Evolutionary conservation across 2,888 invertebrate species (phyloP).

Genomic region (Drosophila colorata): DNA sequence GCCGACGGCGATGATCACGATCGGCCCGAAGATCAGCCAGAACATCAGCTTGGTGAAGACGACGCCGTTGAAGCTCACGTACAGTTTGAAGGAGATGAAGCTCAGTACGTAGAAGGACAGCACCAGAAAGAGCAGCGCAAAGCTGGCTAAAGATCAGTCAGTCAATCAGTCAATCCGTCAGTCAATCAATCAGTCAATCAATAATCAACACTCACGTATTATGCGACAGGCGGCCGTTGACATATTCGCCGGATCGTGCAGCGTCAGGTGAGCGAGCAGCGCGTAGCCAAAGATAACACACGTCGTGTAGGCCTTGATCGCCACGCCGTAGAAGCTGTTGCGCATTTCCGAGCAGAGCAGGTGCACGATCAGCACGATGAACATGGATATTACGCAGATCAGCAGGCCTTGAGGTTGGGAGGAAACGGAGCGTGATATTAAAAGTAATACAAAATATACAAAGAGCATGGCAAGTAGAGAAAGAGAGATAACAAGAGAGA

Average conservation of each 20-base stretch:
- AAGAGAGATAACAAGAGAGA: neutral
- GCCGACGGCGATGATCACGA: slow-evolving; percentile 70
- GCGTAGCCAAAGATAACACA: slow-evolving; percentile 81
- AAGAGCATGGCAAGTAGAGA: no score
- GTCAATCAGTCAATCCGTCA: neutral
- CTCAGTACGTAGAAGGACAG: slow-evolving; percentile 79
- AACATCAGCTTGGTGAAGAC: slow-evolving; percentile 79
- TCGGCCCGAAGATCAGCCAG: slow-evolving; percentile 79
- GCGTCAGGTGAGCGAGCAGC: slow-evolving; percentile 73
- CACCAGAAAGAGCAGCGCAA: slow-evolving; percentile 70
- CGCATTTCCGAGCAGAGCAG: slow-evolving; percentile 78
- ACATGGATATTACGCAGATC: slow-evolving; percentile 80
- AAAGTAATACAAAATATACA: no score
- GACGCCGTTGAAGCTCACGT: slow-evolving; percentile 79
- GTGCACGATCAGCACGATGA: slow-evolving; percentile 75
- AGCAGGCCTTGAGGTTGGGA: slow-evolving; percentile 62
- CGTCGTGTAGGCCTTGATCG: slow-evolving; percentile 75
- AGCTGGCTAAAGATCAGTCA: slow-evolving; percentile 57
- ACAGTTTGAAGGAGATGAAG: slow-evolving; percentile 80
- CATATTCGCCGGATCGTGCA: slow-evolving; percentile 76
- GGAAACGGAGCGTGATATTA: no score
- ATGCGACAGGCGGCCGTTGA: slow-evolving; percentile 68
- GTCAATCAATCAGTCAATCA: neutral
- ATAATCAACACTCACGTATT: slow-evolving; percentile 66
- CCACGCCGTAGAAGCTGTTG: slow-evolving; percentile 81